phyloP scores from a whole-genome alignment of 2,888 invertebrate species.

The Lobophora halterata region DNA sequence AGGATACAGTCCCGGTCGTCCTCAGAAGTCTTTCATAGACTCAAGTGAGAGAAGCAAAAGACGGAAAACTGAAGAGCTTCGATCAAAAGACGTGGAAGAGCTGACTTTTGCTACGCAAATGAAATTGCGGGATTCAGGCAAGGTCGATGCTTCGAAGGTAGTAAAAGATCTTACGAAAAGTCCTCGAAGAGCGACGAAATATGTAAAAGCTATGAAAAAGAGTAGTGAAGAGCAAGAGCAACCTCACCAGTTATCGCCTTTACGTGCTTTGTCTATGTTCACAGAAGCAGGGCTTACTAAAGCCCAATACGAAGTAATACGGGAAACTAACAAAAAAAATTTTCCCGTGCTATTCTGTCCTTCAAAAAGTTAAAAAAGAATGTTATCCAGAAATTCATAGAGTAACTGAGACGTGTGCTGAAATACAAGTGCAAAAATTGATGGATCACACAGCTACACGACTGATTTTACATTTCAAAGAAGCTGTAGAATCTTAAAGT shows the following conservation, averaged over 20 bases:
- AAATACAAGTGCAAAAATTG: conserved; percentile 9
- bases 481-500: too few relatives aligned
- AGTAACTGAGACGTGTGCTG: conserved; percentile 21
- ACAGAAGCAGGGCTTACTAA: conserved; percentile 17
- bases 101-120: conserved; percentile 24
- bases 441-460: too few relatives aligned
- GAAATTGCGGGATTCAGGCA: conserved; percentile 21
- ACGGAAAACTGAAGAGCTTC: conserved; percentile 24
- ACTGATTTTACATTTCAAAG: too few relatives aligned
- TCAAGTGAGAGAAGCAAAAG: conserved; percentile 18
- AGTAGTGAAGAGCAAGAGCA: conserved; percentile 18
- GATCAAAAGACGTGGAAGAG: conserved; percentile 13
- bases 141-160: conserved; percentile 24
- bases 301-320: conserved; percentile 18
- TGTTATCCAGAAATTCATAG: conserved; percentile 23
- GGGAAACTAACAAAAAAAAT: conserved; percentile 18
- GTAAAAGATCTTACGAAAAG: conserved; percentile 20
- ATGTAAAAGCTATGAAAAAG: conserved; percentile 17
- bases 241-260: too few relatives aligned
- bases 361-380: conserved; percentile 19
- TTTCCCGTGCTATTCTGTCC: conserved; percentile 18
- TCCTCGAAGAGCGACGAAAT: conserved; percentile 17
- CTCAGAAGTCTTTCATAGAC: conserved; percentile 21
- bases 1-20: conserved; percentile 18
- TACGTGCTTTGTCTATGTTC: conserved; percentile 1